Evolutionary conservation across 2,888 invertebrate genomes (phyloP).

Genomic region (Orgyia antiqua): DNA sequence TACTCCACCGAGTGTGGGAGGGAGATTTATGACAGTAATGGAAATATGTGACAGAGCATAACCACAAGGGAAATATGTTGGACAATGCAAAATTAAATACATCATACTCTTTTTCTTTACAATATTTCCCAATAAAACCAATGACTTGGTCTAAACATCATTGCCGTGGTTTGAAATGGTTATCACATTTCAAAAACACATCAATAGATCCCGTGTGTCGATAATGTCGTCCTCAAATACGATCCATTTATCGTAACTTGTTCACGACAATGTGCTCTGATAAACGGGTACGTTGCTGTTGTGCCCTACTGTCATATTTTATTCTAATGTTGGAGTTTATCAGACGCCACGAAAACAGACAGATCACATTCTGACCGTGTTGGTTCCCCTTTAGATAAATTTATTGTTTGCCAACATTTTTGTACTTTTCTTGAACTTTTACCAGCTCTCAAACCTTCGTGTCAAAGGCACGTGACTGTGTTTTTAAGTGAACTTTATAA

Average conservation of each 20-base stretch:
- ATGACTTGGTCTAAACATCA: too few species aligned
- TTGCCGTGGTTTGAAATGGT: too few species aligned
- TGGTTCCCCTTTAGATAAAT: neutral
- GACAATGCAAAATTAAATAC: conserved; percentile 23
- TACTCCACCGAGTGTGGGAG: conserved; percentile 35
- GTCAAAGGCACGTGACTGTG: conserved; percentile 18
- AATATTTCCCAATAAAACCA: too few species aligned
- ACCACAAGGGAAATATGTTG: conserved; percentile 40
- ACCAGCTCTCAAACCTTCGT: conserved; percentile 9
- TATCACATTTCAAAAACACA: conserved; percentile 16
- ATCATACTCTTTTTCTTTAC: conserved; percentile 11
- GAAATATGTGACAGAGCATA: conserved; percentile 49
- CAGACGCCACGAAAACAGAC: conserved; percentile 6
- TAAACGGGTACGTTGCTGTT: conserved; percentile 25
- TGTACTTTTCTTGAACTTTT: conserved; percentile 5
- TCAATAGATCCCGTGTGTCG: conserved; percentile 23
- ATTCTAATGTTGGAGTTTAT: conserved; percentile 23
- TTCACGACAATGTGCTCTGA: conserved; percentile 29
- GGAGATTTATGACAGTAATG: conserved; percentile 60
- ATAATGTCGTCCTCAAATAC: conserved; percentile 34
- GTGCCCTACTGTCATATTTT: conserved; percentile 26
- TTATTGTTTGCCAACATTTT: neutral
- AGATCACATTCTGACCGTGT: neutral
- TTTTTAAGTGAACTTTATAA: conserved; percentile 24
- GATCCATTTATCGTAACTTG: conserved; percentile 31